Evolutionary conservation across 2,113 vertebrate species (phyloP).

Genomic region (Caretta caretta): DNA sequence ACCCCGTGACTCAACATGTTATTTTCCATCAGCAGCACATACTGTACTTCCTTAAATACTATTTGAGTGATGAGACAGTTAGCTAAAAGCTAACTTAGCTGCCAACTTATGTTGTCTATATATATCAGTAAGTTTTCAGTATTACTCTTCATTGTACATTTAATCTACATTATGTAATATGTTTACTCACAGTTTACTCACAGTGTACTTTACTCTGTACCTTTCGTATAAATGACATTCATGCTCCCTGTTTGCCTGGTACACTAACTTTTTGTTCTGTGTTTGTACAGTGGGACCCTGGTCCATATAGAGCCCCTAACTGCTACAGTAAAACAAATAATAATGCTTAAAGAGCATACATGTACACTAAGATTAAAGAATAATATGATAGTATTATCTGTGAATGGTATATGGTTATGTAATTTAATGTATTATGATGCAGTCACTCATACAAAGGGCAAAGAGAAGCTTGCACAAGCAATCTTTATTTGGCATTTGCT

Average conservation of each 20-base stretch:
- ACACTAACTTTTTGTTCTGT: background rate
- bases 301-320: background rate
- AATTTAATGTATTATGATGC: background rate
- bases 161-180: background rate
- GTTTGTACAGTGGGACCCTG: background rate
- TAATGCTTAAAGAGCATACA: background rate
- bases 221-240: background rate
- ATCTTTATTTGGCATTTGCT: background rate
- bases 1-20: background rate
- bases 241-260: background rate
- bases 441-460: background rate
- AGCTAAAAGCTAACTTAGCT: background rate
- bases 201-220: background rate
- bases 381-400: background rate
- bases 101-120: background rate
- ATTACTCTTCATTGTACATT: background rate
- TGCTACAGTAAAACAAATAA: background rate
- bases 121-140: background rate
- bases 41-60: background rate
- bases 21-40: background rate
- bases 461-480: background rate
- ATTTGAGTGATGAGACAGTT: background rate
- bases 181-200: background rate
- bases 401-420: background rate
- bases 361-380: background rate